These are phyloP conservation scores for Brachypterus glaber DNA, from an alignment of 2,888 invertebrate species.

Conservation along the genomic window DNA sequence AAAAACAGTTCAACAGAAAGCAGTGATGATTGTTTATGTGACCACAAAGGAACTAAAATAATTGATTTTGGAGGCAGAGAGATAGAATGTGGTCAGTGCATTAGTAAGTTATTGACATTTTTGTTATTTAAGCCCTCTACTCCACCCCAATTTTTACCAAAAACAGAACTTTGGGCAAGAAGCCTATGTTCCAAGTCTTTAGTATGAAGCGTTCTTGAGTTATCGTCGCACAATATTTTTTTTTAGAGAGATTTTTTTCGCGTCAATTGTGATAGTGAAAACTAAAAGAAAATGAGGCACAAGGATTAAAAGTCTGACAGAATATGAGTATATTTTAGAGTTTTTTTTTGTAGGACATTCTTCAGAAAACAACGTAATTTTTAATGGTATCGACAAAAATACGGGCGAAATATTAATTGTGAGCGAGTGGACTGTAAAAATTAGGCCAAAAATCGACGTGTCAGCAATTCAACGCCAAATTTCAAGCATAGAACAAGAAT, in stretches of 20 bases:
- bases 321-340: constrained; percentile 1
- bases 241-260: too few species aligned
- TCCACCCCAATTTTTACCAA: too few species aligned
- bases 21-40: constrained; percentile 36
- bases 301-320: constrained; percentile 2
- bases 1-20: constrained; percentile 16
- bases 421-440: constrained; percentile 64
- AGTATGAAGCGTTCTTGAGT: too few species aligned
- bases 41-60: constrained; percentile 47
- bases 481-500: constrained; percentile 65
- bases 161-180: too few species aligned
- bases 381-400: constrained; percentile 64
- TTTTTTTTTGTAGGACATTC: constrained; percentile 53
- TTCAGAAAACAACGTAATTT: constrained; percentile 61
- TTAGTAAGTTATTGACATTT: constrained; percentile 45
- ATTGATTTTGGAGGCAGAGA: constrained; percentile 49
- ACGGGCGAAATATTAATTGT: constrained; percentile 63
- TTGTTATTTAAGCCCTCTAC: too few species aligned
- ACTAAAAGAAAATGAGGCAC: neutral
- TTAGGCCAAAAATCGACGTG: constrained; percentile 34
- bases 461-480: constrained; percentile 48
- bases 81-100: constrained; percentile 65
- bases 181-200: too few species aligned
- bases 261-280: constrained; percentile 1
- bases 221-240: too few species aligned